phyloP scores from a whole-genome alignment of 2,113 vertebrate genomes.

The Andinoacara biseriatus region DNA sequence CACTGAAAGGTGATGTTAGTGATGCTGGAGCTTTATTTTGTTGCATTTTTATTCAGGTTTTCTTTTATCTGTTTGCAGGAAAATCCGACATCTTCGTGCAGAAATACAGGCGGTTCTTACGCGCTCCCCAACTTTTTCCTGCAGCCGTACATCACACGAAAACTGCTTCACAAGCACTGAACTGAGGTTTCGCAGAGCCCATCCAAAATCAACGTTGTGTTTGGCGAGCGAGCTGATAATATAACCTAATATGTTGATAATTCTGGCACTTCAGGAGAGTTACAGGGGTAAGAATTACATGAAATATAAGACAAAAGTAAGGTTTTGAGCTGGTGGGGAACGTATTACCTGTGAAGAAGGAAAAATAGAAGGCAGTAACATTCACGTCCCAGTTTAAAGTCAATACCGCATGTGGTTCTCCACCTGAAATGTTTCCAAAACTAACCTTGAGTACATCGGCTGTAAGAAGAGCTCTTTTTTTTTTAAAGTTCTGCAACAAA shows the following conservation, averaged over 20 bases:
- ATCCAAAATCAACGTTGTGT: slow-evolving; percentile 59
- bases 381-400: not conserved
- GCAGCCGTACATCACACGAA: not conserved
- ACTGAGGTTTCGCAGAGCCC: slow-evolving; percentile 11
- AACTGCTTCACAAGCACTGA: slow-evolving; percentile 5
- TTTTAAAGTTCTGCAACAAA: not conserved
- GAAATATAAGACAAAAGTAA: slow-evolving; percentile 13
- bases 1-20: not conserved
- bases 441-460: slow-evolving; percentile 15
- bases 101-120: not conserved
- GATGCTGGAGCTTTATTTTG: not conserved
- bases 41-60: not conserved
- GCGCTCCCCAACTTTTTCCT: not conserved
- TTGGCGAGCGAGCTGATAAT: slow-evolving; percentile 44
- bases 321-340: not conserved
- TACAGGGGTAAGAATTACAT: slow-evolving; percentile 6
- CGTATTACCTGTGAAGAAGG: slow-evolving; percentile 10
- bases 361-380: slow-evolving; percentile 9
- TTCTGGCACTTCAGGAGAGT: slow-evolving; percentile 30
- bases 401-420: not conserved
- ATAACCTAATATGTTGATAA: slow-evolving; percentile 52
- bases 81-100: not conserved
- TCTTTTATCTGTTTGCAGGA: not conserved
- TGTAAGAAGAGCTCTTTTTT: slow-evolving; percentile 4
- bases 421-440: slow-evolving; percentile 8